phyloP scores from a whole-genome alignment of 2,888 invertebrate genomes.

The Diarsia dahlii region DNA sequence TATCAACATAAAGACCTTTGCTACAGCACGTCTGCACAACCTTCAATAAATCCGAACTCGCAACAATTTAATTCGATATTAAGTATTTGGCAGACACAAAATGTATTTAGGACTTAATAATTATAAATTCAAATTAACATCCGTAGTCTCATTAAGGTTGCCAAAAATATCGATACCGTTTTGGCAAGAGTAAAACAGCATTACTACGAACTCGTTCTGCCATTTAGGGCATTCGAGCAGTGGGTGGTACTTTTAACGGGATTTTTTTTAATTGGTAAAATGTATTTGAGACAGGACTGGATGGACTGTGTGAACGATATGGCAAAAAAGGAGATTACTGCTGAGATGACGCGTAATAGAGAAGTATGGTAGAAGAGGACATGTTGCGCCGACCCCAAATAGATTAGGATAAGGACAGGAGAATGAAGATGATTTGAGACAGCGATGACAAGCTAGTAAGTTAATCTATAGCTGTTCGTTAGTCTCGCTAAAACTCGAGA shows the following conservation, averaged over 20 bases:
- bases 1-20: constrained; percentile 17
- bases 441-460: neutral
- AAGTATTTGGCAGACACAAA: constrained; percentile 17
- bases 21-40: neutral
- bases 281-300: neutral
- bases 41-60: neutral
- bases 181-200: constrained; percentile 28
- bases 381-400: too few species aligned
- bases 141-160: constrained; percentile 14
- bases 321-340: too few species aligned
- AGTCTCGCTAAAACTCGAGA: too few species aligned
- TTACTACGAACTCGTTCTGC: neutral
- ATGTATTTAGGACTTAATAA: constrained; percentile 12
- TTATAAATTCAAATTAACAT: constrained; percentile 43
- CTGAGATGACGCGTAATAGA: too few species aligned
- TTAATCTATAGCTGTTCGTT: too few species aligned
- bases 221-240: neutral
- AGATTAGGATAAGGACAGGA: too few species aligned
- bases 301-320: too few species aligned
- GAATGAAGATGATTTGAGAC: too few species aligned
- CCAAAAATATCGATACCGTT: constrained; percentile 42
- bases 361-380: too few species aligned
- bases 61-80: neutral
- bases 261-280: constrained; percentile 10
- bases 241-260: constrained; percentile 24